Evolutionary conservation across 1,140 invertebrate genomes (phyloP).

Genomic region (Neodiprion pinetum): DNA sequence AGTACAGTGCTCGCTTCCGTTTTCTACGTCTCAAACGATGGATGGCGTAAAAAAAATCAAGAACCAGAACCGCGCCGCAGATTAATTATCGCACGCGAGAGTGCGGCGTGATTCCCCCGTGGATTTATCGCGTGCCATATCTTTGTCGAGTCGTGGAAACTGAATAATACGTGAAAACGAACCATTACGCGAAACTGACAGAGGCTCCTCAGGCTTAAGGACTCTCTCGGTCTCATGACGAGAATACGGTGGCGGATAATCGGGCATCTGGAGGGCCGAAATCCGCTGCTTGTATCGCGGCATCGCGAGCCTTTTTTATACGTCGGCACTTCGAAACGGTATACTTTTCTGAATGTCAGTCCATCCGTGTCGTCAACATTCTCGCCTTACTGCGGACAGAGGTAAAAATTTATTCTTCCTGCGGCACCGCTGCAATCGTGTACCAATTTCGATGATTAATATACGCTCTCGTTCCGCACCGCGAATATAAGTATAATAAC

Average conservation of each 20-base stretch:
- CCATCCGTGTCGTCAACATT: not conserved
- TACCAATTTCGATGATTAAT: not conserved
- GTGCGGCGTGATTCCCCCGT: not conserved
- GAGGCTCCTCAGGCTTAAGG: not conserved
- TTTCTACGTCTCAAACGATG: not conserved
- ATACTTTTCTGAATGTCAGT: not conserved
- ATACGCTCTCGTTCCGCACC: not conserved
- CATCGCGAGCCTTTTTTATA: not conserved
- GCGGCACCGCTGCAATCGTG: not conserved
- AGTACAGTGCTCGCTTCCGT: too few species aligned
- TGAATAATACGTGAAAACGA: not conserved
- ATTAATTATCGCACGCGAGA: not conserved
- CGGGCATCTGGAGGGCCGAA: conserved; percentile 19
- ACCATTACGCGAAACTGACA: not conserved
- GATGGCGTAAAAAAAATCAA: too few species aligned
- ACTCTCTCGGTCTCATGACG: conserved; percentile 17
- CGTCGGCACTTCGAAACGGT: not conserved
- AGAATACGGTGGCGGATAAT: conserved; percentile 23
- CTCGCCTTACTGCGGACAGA: not conserved
- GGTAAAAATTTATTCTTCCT: not conserved
- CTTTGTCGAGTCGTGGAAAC: not conserved
- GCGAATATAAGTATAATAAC: too few species aligned
- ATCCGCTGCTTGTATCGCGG: conserved; percentile 14
- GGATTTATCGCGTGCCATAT: not conserved
- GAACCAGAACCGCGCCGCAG: too few species aligned